These are phyloP conservation scores for Meteorus cinctellus DNA, from an alignment of 2,888 invertebrate genomes.

Conservation along the genomic window DNA sequence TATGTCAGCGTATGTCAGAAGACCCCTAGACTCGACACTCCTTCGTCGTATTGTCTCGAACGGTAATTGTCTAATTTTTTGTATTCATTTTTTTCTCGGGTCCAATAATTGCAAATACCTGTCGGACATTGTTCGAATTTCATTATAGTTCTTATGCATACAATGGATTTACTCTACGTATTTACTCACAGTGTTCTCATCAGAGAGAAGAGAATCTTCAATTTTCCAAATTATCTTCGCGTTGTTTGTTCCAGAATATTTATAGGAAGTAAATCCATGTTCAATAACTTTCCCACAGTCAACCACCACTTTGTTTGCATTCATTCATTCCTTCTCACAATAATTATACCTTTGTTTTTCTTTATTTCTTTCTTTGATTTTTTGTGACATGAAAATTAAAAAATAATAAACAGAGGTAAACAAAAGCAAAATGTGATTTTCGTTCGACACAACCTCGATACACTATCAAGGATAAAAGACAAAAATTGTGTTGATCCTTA, in stretches of 20 bases:
- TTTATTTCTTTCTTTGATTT: neutral
- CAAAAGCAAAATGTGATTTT: neutral
- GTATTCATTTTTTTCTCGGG: neutral
- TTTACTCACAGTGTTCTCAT: neutral
- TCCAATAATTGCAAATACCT: conserved; percentile 1
- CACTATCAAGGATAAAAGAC: neutral
- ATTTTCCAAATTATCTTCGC: neutral
- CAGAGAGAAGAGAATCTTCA: neutral
- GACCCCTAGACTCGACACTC: conserved; percentile 15
- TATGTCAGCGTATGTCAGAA: conserved; percentile 17
- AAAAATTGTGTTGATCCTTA: neutral
- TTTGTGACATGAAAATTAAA: neutral
- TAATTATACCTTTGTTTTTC: neutral
- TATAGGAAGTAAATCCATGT: neutral
- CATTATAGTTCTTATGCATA: neutral
- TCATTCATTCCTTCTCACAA: neutral
- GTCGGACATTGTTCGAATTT: conserved; percentile 1
- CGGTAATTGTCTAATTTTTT: neutral
- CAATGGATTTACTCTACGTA: neutral
- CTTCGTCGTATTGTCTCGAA: conserved; percentile 13
- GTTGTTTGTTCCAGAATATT: neutral
- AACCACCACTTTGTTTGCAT: neutral
- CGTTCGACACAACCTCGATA: neutral
- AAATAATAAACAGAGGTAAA: neutral
- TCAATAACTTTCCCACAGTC: neutral